Evolutionary conservation across 2,113 vertebrate species (phyloP), one percentile per base, ranked within the genome.

Genomic region (Corythoichthys haematopterus): DNA sequence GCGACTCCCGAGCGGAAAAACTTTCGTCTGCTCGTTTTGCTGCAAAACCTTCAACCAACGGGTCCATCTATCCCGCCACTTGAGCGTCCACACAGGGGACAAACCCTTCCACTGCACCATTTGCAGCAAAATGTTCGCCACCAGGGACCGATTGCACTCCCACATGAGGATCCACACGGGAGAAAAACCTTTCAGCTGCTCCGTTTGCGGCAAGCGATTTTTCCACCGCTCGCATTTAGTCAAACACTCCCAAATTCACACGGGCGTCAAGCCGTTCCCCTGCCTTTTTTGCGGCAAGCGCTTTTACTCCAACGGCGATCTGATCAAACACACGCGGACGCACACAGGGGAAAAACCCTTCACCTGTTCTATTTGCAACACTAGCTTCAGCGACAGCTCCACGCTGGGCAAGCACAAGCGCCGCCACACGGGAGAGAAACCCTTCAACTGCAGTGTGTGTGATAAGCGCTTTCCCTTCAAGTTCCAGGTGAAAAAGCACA

Each of bases 81-180:
- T 61, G 3, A 61, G 58, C 16, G 58, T 61, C 58, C 58, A 61
- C 58, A 61, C 58, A n/a, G 58, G 58, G 10, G 58, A 61, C 38
- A 61, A 61, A 61, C 58, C 58, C 58, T 61, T 61, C 36, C 58
- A 61, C 58, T 61, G 58, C 58, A 61, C 58, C 37, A 11, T 61
- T 20, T 61, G 58, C 58, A 61, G 38, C 40, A 61, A 61, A 61
- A 61, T 61, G 58, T 61, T 61, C 14, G 58, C 58, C 38, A 61
- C 58, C 15, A 43, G 58, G 58, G 58, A 61, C 38, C 58, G 58
- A 16, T 43, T 61, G 38, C 58, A 38, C 38, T 61, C 58, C 58
- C 58, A 61, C 58, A 61, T 10, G 15, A 61, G 38, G 38, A 61
- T 61, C 58, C 58, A 61, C 58, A 61, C 58, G 16, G 58, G 58